Conservation (phyloP, 2,888 invertebrate species). For the Ligdia adustata region DNA sequence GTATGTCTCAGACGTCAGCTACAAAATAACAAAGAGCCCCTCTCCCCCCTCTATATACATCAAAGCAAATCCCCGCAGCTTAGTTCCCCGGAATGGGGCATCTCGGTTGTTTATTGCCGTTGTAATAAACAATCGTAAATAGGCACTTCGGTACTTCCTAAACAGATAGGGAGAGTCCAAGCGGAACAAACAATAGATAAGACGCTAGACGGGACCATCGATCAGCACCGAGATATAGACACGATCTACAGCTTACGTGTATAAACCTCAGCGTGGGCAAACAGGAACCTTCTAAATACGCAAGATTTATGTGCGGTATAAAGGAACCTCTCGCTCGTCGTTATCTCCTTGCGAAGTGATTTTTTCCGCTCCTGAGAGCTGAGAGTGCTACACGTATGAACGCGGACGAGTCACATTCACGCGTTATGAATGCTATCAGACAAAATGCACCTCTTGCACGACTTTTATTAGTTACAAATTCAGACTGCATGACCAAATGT, state of each 20-base stretch:
- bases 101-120: slow-evolving; percentile 4
- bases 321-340: slow-evolving; percentile 9
- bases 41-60: neutral
- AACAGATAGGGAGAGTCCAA: slow-evolving; percentile 6
- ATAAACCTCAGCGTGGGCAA: slow-evolving; percentile 11
- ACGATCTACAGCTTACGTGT: slow-evolving; percentile 15
- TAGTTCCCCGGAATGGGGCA: neutral
- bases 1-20: no score
- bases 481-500: no score
- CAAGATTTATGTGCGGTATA: slow-evolving; percentile 11
- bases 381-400: neutral
- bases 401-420: no score
- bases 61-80: neutral
- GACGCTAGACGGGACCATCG: slow-evolving; percentile 4
- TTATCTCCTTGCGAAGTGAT: slow-evolving; percentile 17
- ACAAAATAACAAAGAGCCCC: neutral
- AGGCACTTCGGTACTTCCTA: slow-evolving; percentile 9
- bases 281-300: slow-evolving; percentile 17
- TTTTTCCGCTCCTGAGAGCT: slow-evolving; percentile 6
- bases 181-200: slow-evolving; percentile 8
- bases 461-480: no score
- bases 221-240: slow-evolving; percentile 8
- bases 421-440: no score
- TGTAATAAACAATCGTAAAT: slow-evolving; percentile 7
- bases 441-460: no score